Base-by-base conservation (phyloP, 2,888 invertebrate species). In the Ophion obscuratus region DNA sequence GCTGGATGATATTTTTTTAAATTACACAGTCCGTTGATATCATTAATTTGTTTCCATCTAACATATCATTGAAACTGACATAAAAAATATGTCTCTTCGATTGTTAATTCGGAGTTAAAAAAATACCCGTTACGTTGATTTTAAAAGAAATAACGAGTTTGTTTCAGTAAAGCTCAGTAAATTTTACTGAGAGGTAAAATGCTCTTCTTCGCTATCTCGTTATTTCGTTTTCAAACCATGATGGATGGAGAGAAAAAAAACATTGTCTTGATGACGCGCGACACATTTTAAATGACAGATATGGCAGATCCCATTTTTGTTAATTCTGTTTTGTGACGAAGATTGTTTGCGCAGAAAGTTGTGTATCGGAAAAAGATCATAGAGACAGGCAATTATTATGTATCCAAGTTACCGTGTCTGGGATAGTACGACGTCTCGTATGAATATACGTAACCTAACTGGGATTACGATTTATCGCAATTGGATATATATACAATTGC, bases 141-240 rank as follows among this genome's bases (percentile, higher is more conserved):
- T 7, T 7, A 36, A 66, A 36, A 66, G 10, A 40, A 20, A 24
- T 44, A 1, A n/a, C 20, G 5, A 20, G 14, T 44, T 14, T 24
- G 40, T 24, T n/a, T n/a, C n/a, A n/a, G n/a, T n/a, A n/a, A n/a
- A n/a, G n/a, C n/a, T n/a, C n/a, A n/a, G n/a, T 4, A 2, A 68
- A 44, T 67, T 40, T 40, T 40, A 40, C 9, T 5, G 27, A 36
- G 20, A 57, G 20, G 31, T n/a, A 6, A n/a, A 73, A 71, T 31
- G 53, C 24, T 40, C 24, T 31, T 27, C n/a, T 62, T 9, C 24
- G 61, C 40, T 62, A 44, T 36, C 62, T 75, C 62, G 62, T 75
- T 75, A 75, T 62, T 44, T 75, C 62, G 44, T 61, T n/a, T 20
- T 14, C 75, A 64, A 64, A 75, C 75, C 75, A 64, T 75, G 27